Conservation (phyloP, 2,113 vertebrate species). For the Eubucco bourcierii region DNA sequence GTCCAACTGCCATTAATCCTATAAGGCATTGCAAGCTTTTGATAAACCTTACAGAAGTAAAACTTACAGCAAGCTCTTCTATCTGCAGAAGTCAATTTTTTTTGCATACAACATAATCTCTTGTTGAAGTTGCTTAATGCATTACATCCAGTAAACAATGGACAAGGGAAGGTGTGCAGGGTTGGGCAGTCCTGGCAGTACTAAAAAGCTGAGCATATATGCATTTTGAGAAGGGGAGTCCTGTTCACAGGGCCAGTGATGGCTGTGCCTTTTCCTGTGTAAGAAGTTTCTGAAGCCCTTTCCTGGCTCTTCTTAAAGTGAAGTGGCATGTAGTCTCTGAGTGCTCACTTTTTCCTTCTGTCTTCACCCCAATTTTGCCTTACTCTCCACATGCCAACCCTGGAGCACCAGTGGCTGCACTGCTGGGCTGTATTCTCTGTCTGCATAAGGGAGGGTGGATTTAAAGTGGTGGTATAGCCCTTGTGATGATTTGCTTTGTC, state of each 20-base stretch:
- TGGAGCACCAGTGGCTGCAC: not conserved
- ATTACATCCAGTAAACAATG: not conserved
- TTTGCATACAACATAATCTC: not conserved
- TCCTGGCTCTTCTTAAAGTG: not conserved
- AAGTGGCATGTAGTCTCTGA: not conserved
- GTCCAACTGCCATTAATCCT: not conserved
- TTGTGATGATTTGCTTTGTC: not conserved
- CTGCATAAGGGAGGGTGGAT: accelerated
- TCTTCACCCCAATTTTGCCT: not conserved
- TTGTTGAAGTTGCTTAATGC: not conserved
- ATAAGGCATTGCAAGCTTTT: not conserved
- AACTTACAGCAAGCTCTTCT: not conserved
- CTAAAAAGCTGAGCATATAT: not conserved
- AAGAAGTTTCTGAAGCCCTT: not conserved
- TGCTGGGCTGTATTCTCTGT: not conserved
- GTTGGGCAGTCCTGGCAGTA: not conserved
- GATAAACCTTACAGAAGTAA: not conserved
- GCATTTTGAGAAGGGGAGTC: not conserved
- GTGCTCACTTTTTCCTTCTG: not conserved
- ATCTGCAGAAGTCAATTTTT: not conserved
- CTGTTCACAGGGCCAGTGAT: not conserved
- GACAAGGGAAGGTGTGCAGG: not conserved
- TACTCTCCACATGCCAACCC: not conserved
- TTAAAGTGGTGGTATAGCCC: not conserved
- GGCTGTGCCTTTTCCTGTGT: not conserved